Evolutionary conservation across 2,888 invertebrate genomes (phyloP).

Genomic region (Caenorhabditis panamensis): DNA sequence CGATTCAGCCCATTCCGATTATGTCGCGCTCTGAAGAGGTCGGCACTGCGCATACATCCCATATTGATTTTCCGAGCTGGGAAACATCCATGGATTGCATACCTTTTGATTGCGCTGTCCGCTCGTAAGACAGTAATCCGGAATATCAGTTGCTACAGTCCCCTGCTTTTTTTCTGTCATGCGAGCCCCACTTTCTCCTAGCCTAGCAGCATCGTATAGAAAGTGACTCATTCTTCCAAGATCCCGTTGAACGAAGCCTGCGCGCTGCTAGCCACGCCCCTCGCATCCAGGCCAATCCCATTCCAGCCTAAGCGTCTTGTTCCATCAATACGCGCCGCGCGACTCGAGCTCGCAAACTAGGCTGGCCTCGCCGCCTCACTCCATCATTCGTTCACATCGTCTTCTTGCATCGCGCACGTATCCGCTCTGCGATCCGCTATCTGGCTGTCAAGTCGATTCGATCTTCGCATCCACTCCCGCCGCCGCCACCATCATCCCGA

Average conservation of each 20-base stretch:
- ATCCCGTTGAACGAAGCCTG: neutral
- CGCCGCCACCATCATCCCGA: neutral
- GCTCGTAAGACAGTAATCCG: no score
- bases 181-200: no score
- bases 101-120: no score
- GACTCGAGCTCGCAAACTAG: slow-evolving; percentile 16
- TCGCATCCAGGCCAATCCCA: neutral
- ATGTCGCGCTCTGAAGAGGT: neutral
- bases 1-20: slow-evolving; percentile 4
- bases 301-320: slow-evolving; percentile 7
- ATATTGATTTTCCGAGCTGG: neutral
- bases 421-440: slow-evolving; percentile 42
- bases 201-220: no score
- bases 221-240: slow-evolving; percentile 1
- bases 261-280: neutral
- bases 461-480: slow-evolving; percentile 23
- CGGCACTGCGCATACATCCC: neutral
- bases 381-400: slow-evolving; percentile 2
- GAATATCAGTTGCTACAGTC: slow-evolving; percentile 1
- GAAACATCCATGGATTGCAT: neutral
- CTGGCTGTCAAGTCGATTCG: slow-evolving; percentile 33
- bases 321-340: neutral
- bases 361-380: no score
- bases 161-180: neutral
- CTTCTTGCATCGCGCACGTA: neutral